These are phyloP conservation scores for Nomada ruficornis DNA, from an alignment of 2,888 invertebrate genomes.

Conservation along the genomic window DNA sequence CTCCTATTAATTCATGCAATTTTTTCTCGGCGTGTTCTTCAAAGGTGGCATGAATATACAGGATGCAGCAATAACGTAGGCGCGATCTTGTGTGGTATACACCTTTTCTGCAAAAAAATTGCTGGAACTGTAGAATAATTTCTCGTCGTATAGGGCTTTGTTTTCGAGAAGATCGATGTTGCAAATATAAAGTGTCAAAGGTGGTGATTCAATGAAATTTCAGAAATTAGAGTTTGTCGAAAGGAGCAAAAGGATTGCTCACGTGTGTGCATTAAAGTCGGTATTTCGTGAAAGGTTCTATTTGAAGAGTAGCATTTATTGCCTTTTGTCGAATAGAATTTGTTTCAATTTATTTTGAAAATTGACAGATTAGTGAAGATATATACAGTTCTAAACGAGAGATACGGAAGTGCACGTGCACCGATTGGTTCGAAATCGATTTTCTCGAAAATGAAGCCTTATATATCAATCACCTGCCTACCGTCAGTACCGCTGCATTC, in stretches of 20 bases:
- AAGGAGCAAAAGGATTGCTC: not conserved
- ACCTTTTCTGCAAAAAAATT: not conserved
- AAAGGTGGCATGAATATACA: constrained; percentile 36
- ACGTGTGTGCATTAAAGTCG: too few relatives aligned
- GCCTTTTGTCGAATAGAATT: too few relatives aligned
- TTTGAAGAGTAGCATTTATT: too few relatives aligned
- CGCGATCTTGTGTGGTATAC: constrained; percentile 3
- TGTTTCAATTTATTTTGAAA: too few relatives aligned
- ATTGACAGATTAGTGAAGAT: too few relatives aligned
- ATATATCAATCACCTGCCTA: not conserved
- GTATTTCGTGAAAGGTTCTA: too few relatives aligned
- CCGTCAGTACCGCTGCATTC: constrained; percentile 1
- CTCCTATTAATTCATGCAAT: constrained; percentile 26
- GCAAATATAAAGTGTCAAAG: not conserved
- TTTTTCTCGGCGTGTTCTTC: constrained; percentile 25
- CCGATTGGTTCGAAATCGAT: constrained; percentile 1
- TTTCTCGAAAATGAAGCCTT: constrained; percentile 18
- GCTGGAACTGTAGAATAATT: not conserved
- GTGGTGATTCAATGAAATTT: not conserved
- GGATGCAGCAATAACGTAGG: constrained; percentile 24
- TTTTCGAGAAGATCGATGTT: not conserved
- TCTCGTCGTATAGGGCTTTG: not conserved
- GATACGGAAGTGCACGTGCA: not conserved
- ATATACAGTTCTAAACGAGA: not conserved
- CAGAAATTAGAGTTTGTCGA: not conserved